phyloP scores from a whole-genome alignment of 1,140 invertebrate genomes.

The Lanistes nyassanus region DNA sequence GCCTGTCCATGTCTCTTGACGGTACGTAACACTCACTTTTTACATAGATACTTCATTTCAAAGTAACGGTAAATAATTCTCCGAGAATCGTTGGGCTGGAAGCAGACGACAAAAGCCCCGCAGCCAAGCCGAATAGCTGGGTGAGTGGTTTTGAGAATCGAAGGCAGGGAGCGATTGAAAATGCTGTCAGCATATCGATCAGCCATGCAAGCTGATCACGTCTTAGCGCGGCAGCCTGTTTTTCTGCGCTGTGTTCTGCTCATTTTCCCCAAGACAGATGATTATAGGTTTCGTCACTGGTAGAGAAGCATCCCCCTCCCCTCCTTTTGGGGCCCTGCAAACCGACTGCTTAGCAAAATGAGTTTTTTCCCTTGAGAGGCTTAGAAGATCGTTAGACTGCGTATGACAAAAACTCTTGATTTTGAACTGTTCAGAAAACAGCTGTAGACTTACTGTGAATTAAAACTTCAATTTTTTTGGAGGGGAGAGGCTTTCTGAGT shows the following conservation, averaged over 20 bases:
- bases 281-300: background rate
- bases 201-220: background rate
- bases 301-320: background rate
- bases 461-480: too few relatives aligned
- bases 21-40: background rate
- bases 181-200: conserved; percentile 2
- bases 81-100: background rate
- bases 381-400: too few relatives aligned
- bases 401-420: too few relatives aligned
- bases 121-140: background rate
- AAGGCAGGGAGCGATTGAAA: background rate
- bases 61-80: background rate
- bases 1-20: too few relatives aligned
- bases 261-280: background rate
- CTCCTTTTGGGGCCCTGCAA: background rate
- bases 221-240: background rate
- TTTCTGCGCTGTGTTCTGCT: background rate
- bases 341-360: background rate
- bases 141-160: background rate
- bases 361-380: too few relatives aligned
- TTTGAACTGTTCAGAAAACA: too few relatives aligned
- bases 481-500: too few relatives aligned
- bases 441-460: too few relatives aligned
- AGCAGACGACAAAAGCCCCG: background rate
- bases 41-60: background rate